phyloP scores from a whole-genome alignment of 53 echinoderm and acorn worm species.

The Luidia sarsii region DNA sequence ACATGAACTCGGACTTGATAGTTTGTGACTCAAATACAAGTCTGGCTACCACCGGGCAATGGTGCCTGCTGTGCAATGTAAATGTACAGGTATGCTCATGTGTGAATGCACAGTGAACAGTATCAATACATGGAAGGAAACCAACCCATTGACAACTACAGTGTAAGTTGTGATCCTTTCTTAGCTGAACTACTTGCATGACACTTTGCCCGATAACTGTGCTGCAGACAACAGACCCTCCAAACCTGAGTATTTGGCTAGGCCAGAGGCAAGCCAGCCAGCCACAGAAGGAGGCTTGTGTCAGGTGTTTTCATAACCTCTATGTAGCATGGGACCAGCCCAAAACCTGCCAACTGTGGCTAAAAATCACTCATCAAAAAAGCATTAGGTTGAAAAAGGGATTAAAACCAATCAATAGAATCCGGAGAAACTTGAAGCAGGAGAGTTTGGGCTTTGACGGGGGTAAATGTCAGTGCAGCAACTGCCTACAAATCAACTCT shows the following conservation, averaged over 20 bases:
- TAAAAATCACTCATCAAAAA: constrained; percentile 55
- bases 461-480: constrained; percentile 30
- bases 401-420: constrained; percentile 49
- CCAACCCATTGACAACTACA: too few relatives aligned
- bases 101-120: too few relatives aligned
- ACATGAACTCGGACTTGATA: too few relatives aligned
- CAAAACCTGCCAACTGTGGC: constrained; percentile 48
- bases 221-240: too few relatives aligned
- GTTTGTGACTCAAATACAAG: too few relatives aligned
- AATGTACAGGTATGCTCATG: too few relatives aligned
- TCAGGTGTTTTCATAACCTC: constrained; percentile 46
- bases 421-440: constrained; percentile 30
- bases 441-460: not conserved
- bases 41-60: too few relatives aligned
- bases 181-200: too few relatives aligned
- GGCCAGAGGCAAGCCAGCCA: constrained; percentile 21
- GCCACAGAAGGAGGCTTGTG: not conserved
- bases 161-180: too few relatives aligned
- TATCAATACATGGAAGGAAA: too few relatives aligned
- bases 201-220: too few relatives aligned
- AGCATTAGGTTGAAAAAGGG: constrained; percentile 47
- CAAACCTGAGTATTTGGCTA: not conserved
- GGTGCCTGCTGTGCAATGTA: too few relatives aligned
- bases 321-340: constrained; percentile 1
- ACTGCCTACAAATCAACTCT: constrained; percentile 3